A percentile compares a stretch with the other conserved stretches of the same genome.
phyloP scores from a whole-genome alignment of 2,113 vertebrate species.

The Eptatretus burgeri region DNA sequence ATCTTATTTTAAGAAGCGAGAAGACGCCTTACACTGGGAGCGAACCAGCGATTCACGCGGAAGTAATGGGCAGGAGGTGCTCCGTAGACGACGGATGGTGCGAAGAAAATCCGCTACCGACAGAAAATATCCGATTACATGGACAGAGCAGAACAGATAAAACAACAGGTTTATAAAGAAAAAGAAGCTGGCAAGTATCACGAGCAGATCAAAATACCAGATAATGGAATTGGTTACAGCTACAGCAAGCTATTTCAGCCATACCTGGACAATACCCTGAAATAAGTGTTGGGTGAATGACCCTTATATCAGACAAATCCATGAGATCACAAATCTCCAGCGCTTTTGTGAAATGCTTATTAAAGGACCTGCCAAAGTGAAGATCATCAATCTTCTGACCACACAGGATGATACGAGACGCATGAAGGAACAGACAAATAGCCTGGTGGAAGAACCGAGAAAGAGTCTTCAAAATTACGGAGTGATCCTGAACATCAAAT shows the following conservation, averaged over 20 bases:
- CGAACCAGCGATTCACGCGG: no score
- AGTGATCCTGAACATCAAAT: conserved; percentile 32
- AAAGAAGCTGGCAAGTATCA: conserved; percentile 89
- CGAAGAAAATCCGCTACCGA: conserved; percentile 38
- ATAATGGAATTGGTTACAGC: conserved; percentile 48
- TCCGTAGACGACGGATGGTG: conserved; percentile 38
- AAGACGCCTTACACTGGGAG: no score
- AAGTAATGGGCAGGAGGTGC: no score
- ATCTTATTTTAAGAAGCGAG: no score
- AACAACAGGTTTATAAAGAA: conserved; percentile 42
- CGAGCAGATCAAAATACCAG: conserved; percentile 61
- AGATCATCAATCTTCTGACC: conserved; percentile 57
- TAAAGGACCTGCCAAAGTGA: conserved; percentile 41
- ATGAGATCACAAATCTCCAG: conserved; percentile 85
- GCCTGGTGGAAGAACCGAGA: conserved; percentile 37
- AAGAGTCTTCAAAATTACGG: conserved; percentile 28
- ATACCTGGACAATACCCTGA: conserved; percentile 41
- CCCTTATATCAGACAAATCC: conserved; percentile 42
- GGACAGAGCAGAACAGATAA: conserved; percentile 69
- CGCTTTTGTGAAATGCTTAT: conserved; percentile 90
- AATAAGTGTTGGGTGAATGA: conserved; percentile 89
- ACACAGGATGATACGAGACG: conserved; percentile 35
- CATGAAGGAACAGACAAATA: conserved; percentile 19
- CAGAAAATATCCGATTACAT: conserved; percentile 53
- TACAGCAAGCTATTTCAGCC: conserved; percentile 53